Base-by-base conservation (phyloP, 2,797 vertebrate genomes). In the Megalops cyprinoides region DNA sequence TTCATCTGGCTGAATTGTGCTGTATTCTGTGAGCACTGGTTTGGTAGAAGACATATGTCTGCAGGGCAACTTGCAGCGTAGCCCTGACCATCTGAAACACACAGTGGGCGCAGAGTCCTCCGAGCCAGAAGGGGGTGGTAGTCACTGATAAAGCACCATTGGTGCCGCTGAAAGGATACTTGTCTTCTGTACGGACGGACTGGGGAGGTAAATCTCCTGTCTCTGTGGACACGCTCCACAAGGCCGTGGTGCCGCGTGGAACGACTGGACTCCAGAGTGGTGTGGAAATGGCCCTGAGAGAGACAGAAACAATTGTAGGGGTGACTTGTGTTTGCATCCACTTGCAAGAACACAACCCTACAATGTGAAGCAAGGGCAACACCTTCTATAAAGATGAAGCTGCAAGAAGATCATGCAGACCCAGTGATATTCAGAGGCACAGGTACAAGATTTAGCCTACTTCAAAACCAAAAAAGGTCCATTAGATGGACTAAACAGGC, bases 141-240 rank as follows among this genome's bases (percentile, higher is more conserved):
- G 14, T 34, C 62, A 15, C 2, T 53, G 14, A 2, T 51, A 14
- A 15, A 53, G 2, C 51, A 2, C 18, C 1, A 53, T 31, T 31
- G 1, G 39, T 3, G 12, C 37, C 39, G 44, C 18, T n/a, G 78
- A 44, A 92, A 91, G 95, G 96, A 96, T 96, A 96, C 96, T 78
- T 96, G 96, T 6, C 95, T 93, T 46, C 94, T 88, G 77, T 93
- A 93, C 2, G 94, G 90, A 58, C 94, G 93, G 12, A 95, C 91
- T 0, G 94, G 93, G 1, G 93, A 93, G 84, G 92, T 92, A 0
- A 92, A 78, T 9, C 94, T 92, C 0, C 94, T 91, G 6, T 95
- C 95, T 85, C 95, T 89, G 81, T 94, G 94, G 0, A 94, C 94
- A 1, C 94, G 87, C 51, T 96, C 95, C 85, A 94, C 94, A 85